Base-by-base conservation (phyloP, 2,113 vertebrate genomes). In the Piaya cayana region DNA sequence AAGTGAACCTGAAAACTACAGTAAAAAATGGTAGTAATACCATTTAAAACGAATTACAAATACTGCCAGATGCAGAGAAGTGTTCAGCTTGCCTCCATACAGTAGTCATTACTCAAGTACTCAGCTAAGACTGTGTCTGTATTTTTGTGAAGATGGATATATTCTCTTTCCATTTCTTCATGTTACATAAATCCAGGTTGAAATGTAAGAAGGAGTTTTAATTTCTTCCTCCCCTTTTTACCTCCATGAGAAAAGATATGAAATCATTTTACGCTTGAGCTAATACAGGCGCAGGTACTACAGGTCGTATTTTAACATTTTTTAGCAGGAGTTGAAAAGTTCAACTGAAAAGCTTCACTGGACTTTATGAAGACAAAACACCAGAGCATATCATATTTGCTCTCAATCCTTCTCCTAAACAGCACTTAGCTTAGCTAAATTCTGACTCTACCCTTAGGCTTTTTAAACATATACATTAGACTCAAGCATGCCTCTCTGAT, bases 311-410 rank as follows among this genome's bases (percentile, higher is more conserved):
- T 87, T 30, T 69, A 90, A 86, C 53, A 67, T 88, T 90, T 45
- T 84, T 76, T 42, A 79, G 58, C 36, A 68, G 39, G 65, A 91
- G 84, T 87, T 95, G 78, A 90, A 91, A 89, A 96, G 77, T 82
- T 96, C 93, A 95, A 71, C 74, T 79, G 84, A 82, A 95, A 97
- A 95, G 77, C 91, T 91, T 92, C 84, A 93, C 25, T 64, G 67
- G 83, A 70, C 65, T 95, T 95, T 45, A 89, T 85, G 83, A 86
- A 82, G 89, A 89, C 36, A 86, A 87, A 95, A 82, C 32, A 71
- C 27, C 64, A 93, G 12, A 91, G 59, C 2, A 2, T 71, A 76
- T 65, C 63, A 4, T 50, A 71, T 59, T 62, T 92, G 58, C 78
- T 85, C 49, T 60, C 1, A 1, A 82, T 89, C 87, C 29, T 69